Base-by-base conservation (phyloP, 2,888 invertebrate genomes). In the Drosophila paranaensis region DNA sequence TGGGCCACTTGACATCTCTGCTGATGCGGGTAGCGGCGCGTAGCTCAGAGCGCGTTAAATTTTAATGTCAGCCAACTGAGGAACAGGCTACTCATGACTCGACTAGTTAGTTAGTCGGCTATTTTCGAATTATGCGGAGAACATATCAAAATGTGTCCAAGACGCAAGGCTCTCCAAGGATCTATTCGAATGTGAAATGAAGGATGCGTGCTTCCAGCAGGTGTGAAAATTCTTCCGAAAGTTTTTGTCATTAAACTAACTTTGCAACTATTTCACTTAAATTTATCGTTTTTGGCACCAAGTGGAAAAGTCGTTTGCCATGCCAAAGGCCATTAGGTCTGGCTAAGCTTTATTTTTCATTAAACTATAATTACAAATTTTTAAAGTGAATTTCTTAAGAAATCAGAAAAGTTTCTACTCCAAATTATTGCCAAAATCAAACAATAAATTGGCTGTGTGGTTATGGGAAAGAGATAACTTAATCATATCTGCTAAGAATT, bases 1-100 rank as follows among this genome's bases (percentile, higher is more conserved):
- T 64, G 56, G 71, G 69, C 30, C 63, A 68, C 67, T 71, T 86
- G 73, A 74, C 72, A 48, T 56, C 60, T 53, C 45, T 51, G 50
- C 53, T 73, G 71, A 70, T 70, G 46, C 65, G 61, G 53, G 53
- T 9, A 53, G 35, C 51, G 11, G 51, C 20, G 35, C 20, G 16
- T 13, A 20, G 50, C 50, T 20, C 35, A 14, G 5, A 43, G 46
- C 37, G 54, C 74, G 62, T 76, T 60, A 74, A 82, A 67, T 65
- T 70, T 72, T 73, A 67, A 86, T 79, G 79, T 50, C 56, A 48
- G 46, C 9, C 53, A 30, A 48, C n/a, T 20, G 46, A 45, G 48
- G 60, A 73, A 62, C 53, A 45, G 61, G 48, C 35, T 50, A 20
- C 30, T 30, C 25, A 14, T 10, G 8, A n/a, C 27, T 10, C 14